Evolutionary conservation across 2,888 invertebrate genomes (phyloP).

Genomic region (Tridacna gigas): DNA sequence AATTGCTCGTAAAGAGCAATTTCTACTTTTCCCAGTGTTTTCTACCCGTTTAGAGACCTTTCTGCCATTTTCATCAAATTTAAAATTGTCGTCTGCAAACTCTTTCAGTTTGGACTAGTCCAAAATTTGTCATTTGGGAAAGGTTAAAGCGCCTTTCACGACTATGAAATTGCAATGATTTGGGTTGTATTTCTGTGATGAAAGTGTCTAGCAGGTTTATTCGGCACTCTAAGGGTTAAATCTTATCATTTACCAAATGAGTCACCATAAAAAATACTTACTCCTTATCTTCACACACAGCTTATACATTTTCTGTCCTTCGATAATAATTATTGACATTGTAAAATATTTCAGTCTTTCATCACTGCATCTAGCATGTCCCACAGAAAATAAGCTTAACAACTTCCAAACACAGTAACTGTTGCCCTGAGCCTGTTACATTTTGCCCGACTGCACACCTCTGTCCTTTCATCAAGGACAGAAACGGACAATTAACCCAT

Average conservation of each 20-base stretch:
- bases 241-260: not conserved
- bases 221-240: too few species aligned
- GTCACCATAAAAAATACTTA: not conserved
- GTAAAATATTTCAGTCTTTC: not conserved
- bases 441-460: not conserved
- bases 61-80: too few species aligned
- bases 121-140: too few species aligned
- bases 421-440: too few species aligned
- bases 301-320: not conserved
- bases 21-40: too few species aligned
- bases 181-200: too few species aligned
- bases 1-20: not conserved
- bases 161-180: not conserved
- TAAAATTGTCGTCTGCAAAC: too few species aligned
- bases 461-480: not conserved
- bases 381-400: not conserved
- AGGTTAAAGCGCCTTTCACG: too few species aligned
- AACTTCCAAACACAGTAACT: too few species aligned
- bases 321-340: not conserved
- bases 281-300: slow-evolving; percentile 5
- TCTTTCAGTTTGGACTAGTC: too few species aligned
- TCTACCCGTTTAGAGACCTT: too few species aligned
- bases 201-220: too few species aligned
- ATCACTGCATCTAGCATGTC: not conserved
- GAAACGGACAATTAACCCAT: not conserved